A percentile compares a stretch with the other conserved stretches of the same genome.
Evolutionary conservation across 2,797 vertebrate genomes (phyloP).

Genomic region (Poeciliopsis presidionis): DNA sequence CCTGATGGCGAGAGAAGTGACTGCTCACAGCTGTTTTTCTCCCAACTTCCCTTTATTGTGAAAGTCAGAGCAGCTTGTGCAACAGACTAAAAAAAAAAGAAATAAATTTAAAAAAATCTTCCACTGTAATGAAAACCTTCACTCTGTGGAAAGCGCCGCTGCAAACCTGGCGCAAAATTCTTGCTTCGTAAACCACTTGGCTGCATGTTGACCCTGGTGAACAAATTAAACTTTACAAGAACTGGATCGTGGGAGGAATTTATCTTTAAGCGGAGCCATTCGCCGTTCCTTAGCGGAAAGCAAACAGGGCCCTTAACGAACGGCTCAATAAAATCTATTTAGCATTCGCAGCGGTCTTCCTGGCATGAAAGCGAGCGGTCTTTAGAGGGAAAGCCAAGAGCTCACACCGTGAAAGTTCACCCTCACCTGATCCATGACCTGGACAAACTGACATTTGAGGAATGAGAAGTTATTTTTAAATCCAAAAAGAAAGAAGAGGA

Average conservation of each 20-base stretch:
- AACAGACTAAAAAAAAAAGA: conserved; percentile 1
- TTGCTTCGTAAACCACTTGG: background rate
- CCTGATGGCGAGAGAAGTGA: conserved; percentile 13
- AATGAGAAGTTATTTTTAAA: conserved; percentile 13
- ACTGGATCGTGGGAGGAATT: conserved; percentile 34
- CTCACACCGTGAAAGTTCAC: conserved; percentile 25
- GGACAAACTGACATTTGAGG: conserved; percentile 30
- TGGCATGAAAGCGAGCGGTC: conserved; percentile 38
- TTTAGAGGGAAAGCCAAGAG: conserved; percentile 47
- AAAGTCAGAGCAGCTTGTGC: conserved; percentile 13
- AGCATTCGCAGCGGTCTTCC: conserved; percentile 66
- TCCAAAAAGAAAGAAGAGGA: background rate
- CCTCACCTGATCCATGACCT: conserved; percentile 19
- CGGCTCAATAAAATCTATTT: conserved; percentile 68
- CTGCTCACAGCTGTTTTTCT: conserved; percentile 7
- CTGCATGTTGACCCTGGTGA: background rate
- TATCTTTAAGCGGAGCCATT: conserved; percentile 33
- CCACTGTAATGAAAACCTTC: background rate
- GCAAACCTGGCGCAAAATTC: background rate
- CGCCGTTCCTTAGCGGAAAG: conserved; percentile 49
- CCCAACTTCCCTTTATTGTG: conserved; percentile 42
- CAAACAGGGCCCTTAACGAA: conserved; percentile 52
- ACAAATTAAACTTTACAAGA: conserved; percentile 18
- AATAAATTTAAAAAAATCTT: background rate
- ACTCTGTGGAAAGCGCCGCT: background rate